phyloP scores from a whole-genome alignment of 2,888 invertebrate genomes.

The Hydriomena furcata region DNA sequence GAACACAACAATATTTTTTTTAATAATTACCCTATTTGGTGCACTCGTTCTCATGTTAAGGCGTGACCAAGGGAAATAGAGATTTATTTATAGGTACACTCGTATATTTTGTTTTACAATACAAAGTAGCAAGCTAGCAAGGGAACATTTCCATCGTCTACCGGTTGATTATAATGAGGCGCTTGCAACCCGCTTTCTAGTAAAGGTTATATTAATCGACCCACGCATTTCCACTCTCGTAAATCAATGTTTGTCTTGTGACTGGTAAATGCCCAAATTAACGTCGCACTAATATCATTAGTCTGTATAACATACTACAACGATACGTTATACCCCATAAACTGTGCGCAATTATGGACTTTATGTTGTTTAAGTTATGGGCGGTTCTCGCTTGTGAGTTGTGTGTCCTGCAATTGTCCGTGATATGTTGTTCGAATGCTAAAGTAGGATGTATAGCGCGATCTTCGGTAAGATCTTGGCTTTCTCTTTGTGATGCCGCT shows the following conservation, averaged over 20 bases:
- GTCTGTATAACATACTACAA: conserved; percentile 43
- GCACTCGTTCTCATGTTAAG: no score
- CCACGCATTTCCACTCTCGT: conserved; percentile 27
- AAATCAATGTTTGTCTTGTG: conserved; percentile 35
- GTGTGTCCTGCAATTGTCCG: conserved; percentile 23
- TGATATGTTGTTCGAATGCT: conserved; percentile 28
- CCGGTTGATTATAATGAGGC: background rate
- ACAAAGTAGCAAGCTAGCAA: no score
- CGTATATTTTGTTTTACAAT: no score
- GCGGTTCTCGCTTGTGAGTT: conserved; percentile 25
- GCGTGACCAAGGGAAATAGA: no score
- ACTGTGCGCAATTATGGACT: conserved; percentile 26
- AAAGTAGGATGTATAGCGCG: conserved; percentile 38
- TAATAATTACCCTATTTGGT: no score
- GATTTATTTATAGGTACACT: no score
- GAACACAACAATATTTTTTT: no score
- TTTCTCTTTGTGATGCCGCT: conserved; percentile 42
- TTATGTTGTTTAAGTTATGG: conserved; percentile 21
- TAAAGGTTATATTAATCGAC: conserved; percentile 14
- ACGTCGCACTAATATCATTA: conserved; percentile 51
- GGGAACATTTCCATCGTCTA: background rate
- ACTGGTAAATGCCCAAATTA: conserved; percentile 43
- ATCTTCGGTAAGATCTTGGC: conserved; percentile 38
- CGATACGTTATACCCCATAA: conserved; percentile 42
- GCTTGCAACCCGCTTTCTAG: conserved; percentile 8